phyloP scores from a whole-genome alignment of 2,113 vertebrate species.

The Leucoraja erinaceus region DNA sequence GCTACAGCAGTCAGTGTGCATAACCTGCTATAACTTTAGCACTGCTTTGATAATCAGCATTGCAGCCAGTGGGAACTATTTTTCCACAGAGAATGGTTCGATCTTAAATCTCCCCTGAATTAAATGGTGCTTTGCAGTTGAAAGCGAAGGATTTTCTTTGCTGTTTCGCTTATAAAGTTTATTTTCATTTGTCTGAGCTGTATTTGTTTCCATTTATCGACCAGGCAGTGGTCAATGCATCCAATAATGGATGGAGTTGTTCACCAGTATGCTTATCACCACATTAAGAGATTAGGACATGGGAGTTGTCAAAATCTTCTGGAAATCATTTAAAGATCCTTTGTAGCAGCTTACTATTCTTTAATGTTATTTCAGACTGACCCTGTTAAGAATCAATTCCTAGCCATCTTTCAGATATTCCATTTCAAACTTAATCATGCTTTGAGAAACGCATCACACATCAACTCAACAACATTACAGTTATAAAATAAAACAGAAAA shows the following conservation, averaged over 20 bases:
- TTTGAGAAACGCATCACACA: neutral
- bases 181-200: neutral
- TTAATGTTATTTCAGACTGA: neutral
- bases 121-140: neutral
- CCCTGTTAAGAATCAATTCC: neutral
- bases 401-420: constrained; percentile 9
- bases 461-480: neutral
- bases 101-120: neutral
- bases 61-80: neutral
- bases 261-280: neutral
- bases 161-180: neutral
- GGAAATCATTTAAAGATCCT: neutral
- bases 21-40: neutral
- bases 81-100: neutral
- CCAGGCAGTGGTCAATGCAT: neutral
- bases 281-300: neutral
- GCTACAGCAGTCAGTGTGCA: neutral
- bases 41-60: neutral
- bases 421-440: neutral
- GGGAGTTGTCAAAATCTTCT: neutral
- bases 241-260: neutral
- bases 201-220: neutral
- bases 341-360: neutral
- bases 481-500: neutral
- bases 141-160: neutral